These are phyloP conservation scores for Scopus umbretta DNA, from an alignment of 2,113 vertebrate genomes.

Conservation along the genomic window DNA sequence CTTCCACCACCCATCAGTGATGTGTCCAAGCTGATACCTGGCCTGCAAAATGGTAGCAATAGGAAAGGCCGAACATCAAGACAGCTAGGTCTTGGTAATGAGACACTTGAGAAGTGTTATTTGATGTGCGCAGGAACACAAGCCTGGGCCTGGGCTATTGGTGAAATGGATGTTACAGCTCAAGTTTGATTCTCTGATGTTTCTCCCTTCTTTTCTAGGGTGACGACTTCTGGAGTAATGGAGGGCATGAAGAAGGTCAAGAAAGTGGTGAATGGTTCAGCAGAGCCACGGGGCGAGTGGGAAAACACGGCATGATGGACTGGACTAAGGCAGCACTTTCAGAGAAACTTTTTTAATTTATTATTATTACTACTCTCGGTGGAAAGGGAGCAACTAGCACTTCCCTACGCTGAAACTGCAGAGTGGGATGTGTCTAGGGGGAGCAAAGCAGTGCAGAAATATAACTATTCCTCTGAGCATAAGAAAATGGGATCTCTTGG, in stretches of 20 bases:
- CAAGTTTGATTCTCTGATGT: not conserved
- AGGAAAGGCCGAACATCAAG: not conserved
- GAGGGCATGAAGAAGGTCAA: conserved; percentile 80
- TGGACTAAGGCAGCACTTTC: conserved; percentile 28
- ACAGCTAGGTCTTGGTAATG: not conserved
- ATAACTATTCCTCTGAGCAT: not conserved
- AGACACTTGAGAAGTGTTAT: not conserved
- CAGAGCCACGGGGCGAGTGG: conserved; percentile 66
- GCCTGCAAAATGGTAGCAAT: not conserved
- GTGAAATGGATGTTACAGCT: not conserved
- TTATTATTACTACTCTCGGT: conserved; percentile 23
- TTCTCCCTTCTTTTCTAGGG: conserved; percentile 40
- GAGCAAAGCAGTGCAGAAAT: conserved; percentile 25
- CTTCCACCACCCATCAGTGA: not conserved
- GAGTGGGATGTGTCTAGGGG: not conserved
- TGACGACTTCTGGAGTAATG: conserved; percentile 75
- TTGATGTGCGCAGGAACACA: not conserved
- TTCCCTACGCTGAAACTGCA: conserved; percentile 32
- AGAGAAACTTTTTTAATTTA: conserved; percentile 58
- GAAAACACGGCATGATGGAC: conserved; percentile 59
- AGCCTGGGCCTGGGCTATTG: not conserved
- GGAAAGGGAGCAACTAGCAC: conserved; percentile 24
- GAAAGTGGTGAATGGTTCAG: conserved; percentile 72
- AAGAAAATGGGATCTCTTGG: conserved; percentile 20
- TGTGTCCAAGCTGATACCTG: not conserved